Evolutionary conservation across 23 tunicate species (phyloP), one percentile per base, ranked within the genome.

Genomic region (Trididemnum clinides): DNA sequence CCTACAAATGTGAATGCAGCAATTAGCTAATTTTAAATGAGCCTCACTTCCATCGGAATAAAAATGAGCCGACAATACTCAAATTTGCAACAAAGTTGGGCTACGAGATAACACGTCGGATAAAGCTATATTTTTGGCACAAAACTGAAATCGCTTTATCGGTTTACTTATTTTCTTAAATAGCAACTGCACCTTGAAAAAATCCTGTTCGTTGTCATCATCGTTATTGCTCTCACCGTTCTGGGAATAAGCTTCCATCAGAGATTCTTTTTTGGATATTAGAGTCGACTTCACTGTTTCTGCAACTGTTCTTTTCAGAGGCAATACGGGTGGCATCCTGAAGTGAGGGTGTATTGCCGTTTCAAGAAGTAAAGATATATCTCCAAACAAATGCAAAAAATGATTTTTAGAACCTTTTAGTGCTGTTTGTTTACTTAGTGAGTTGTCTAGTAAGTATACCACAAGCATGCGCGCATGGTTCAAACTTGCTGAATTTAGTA

Each of bases 111-210:
- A 44, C 10, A 44, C 10, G 54, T 44, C 12, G 54, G 54, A 15
- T 10, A 44, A 44, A 44, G 54, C 54, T 7, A 44, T 44, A 44
- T 44, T 44, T 44, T 44, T 44, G 15, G 15, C 15, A 44, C 15
- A 44, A 44, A 44, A 7, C 15, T 44, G 54, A 44, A 44, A 44
- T 15, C 15, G 54, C 54, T 44, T 15, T 7, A 44, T 15, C 54
- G 15, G 54, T 7, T 44, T 44, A n/a, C 54, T 44, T 28, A 59
- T 59, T 59, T 28, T 59, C 25, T n/a, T 10, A 59, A 59, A 59
- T 59, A 59, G 20, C 20, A 59, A 59, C 25, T 59, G 20, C 66
- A 66, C 75, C 75, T 66, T 66, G n/a, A 66, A 66, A 66, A 66
- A 66, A 32, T 66, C 75, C 6, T 31, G 37, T 29, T 66, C 75